Percentiles rank a stretch among this genome's conserved stretches.
These are phyloP conservation scores for Hassar affinis DNA, from an alignment of 2,113 vertebrate genomes.

Conservation along the genomic window DNA sequence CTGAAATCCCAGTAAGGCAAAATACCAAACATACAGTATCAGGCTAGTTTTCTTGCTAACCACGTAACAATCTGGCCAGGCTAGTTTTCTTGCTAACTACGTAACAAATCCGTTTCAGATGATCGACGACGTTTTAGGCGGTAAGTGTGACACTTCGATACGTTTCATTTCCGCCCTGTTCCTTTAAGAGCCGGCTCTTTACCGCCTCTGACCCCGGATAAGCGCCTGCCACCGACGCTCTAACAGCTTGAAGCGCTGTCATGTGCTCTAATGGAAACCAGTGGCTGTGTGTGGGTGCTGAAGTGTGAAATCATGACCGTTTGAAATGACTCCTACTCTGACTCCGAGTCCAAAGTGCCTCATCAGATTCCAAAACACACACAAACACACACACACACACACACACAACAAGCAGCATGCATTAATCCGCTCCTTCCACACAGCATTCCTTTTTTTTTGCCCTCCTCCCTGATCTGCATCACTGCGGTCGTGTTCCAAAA, in stretches of 20 bases:
- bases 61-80: too few species aligned
- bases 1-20: background rate
- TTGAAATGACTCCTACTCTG: constrained; percentile 56
- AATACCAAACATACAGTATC: too few species aligned
- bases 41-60: too few species aligned
- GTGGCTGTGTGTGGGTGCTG: constrained; percentile 54
- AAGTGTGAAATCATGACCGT: constrained; percentile 41
- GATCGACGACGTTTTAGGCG: background rate
- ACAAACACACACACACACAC: constrained; percentile 52
- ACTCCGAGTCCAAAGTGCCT: constrained; percentile 47
- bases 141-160: background rate
- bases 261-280: constrained; percentile 5
- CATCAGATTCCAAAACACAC: constrained; percentile 56
- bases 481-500: constrained; percentile 63
- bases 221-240: background rate
- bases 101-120: background rate
- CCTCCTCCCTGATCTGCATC: constrained; percentile 53
- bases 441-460: constrained; percentile 55
- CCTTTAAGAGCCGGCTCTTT: background rate
- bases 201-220: background rate
- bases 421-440: constrained; percentile 59
- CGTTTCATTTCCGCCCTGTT: background rate
- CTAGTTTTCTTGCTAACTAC: background rate
- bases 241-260: background rate
- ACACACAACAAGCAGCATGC: constrained; percentile 54